Evolutionary conservation across 2,797 vertebrate genomes (phyloP), one percentile per base, ranked within the genome.

Genomic region (Diplodus puntazzo): DNA sequence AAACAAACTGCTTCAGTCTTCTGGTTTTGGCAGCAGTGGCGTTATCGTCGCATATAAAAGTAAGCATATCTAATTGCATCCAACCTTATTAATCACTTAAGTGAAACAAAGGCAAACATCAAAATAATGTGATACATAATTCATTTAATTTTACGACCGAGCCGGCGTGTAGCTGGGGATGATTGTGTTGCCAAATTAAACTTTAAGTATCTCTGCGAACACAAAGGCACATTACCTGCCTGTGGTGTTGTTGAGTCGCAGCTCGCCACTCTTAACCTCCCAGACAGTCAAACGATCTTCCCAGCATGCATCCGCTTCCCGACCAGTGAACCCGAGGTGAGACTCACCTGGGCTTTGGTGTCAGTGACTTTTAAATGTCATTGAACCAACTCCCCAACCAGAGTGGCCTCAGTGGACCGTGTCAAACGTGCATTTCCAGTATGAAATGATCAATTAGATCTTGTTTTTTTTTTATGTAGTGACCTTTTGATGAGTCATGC

Each of bases 51-150:
- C 72, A 27, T 73, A 80, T 79, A 74, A 84, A 84, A 69, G 65
- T 63, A 63, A 73, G 58, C 58, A 16, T 45, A 59, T 84, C 64
- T 72, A 81, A 88, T 83, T 73, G 65, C 53, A 84, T 73, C 57
- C 61, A 70, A 50, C 63, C 79, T 77, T 63, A 80, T 77, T 85
- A 84, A 88, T 86, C 73, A 80, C 79, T 77, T 48, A 60, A 81
- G 76, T 75, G 68, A 85, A 88, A 87, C 73, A 82, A 84, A 84
- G 69, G 54, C 55, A 85, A 80, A 84, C 81, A 85, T 73, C 27
- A 34, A 69, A 77, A 80, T 73, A 68, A 62, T 50, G 30, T 34
- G 25, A 81, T 55, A 54, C 79, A 81, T 81, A 77, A 77, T 79
- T 79, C 60, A 81, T 84, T 69, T 48, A 9, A 59, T 74, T 79